A percentile compares a stretch with the other conserved stretches of the same genome.
phyloP scores from a whole-genome alignment of 2,113 vertebrate species.

The Cyprinodon brontotheroides region DNA sequence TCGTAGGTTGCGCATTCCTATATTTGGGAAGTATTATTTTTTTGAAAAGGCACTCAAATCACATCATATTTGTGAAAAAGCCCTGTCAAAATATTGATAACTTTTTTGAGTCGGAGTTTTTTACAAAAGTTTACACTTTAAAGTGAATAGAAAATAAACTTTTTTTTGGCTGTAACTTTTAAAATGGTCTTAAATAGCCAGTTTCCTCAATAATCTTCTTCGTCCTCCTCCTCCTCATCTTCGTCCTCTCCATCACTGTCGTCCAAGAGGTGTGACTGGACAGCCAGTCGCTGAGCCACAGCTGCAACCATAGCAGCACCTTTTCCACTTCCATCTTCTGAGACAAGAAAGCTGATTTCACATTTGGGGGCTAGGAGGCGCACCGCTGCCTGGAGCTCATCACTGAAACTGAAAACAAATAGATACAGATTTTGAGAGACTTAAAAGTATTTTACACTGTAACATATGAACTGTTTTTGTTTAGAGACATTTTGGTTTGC shows the following conservation, averaged over 20 bases:
- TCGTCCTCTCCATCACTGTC: constrained; percentile 49
- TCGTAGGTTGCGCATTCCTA: too few relatives aligned
- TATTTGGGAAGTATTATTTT: too few relatives aligned
- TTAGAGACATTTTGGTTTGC: too few relatives aligned
- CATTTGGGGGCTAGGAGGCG: constrained; percentile 82
- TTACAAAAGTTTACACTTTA: too few relatives aligned
- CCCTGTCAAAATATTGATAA: too few relatives aligned
- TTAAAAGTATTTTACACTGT: neutral
- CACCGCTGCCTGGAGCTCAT: constrained; percentile 72
- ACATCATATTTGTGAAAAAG: too few relatives aligned
- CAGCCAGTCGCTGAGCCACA: constrained; percentile 73
- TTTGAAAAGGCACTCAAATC: too few relatives aligned
- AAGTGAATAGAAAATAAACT: neutral
- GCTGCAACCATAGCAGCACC: constrained; percentile 88
- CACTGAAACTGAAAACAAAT: constrained; percentile 78
- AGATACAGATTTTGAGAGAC: neutral
- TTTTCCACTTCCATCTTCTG: constrained; percentile 87
- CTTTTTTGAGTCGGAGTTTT: too few relatives aligned
- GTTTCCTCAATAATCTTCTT: neutral
- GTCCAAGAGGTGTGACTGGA: constrained; percentile 61
- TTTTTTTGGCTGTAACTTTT: neutral
- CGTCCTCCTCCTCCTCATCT: constrained; percentile 34
- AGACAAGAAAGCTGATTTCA: constrained; percentile 80
- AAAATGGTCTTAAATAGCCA: neutral
- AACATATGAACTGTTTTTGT: too few relatives aligned